Base-by-base conservation (phyloP, 2,113 vertebrate species). In the Tupaia tana region DNA sequence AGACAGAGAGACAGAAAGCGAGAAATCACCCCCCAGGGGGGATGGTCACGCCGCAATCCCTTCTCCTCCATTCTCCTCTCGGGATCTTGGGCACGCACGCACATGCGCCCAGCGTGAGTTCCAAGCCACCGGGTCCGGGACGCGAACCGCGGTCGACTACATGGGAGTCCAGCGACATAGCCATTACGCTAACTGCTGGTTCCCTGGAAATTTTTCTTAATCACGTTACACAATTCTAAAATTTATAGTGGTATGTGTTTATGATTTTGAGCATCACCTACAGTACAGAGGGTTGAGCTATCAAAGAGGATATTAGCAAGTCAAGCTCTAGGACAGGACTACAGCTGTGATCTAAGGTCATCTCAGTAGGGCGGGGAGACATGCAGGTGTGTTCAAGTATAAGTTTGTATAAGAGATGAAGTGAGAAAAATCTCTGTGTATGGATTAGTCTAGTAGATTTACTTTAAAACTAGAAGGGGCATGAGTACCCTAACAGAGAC, bases 181-280 rank as follows among this genome's bases (percentile, higher is more conserved):
- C n/a, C n/a, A n/a, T n/a, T n/a, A n/a, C n/a, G n/a, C n/a, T n/a
- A n/a, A n/a, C n/a, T n/a, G n/a, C n/a, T n/a, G n/a, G n/a, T n/a
- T n/a, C n/a, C n/a, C n/a, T 92, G 52, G 77, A 89, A 58, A 54
- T 9, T 66, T 81, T 77, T 67, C 83, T 86, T 54, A 64, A 43
- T 86, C 61, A 54, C 64, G 9, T 93, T 73, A 90, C 24, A 69
- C 9, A 19, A 16, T 31, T 93, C 19, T 86, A 78, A 96, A 94
- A 80, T 19, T 31, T 83, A 79, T 8, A 34, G 31, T 86, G 27
- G 15, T 24, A 11, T 31, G 2, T 73, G n/a, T 63, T 71, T 67
- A 71, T 6, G n/a, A 20, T 59, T 58, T 91, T 89, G 54, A 91
- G 52, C 84, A 83, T 92, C 34, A 27, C 43, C 18, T 79, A 27